Base-by-base conservation (phyloP, 2,888 invertebrate genomes). In the Omphaloscelis lunosa region DNA sequence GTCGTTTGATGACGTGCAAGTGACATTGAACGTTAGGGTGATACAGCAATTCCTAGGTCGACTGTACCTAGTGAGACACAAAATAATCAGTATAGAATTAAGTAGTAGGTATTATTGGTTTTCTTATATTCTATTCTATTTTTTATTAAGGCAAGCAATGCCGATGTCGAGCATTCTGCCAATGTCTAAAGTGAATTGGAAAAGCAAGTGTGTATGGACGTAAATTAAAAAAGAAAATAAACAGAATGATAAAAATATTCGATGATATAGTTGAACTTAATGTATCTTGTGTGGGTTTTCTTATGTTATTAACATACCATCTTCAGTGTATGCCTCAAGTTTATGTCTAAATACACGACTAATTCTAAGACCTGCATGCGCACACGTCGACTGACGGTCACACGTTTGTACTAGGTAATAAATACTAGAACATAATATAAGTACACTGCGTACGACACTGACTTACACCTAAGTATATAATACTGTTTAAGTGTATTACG, bases 391-490 rank as follows among this genome's bases (percentile, higher is more conserved):
- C 29, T 9, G 63, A 72, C 69, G 41, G 59, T 62, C 59, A 45
- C 59, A 74, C 53, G 73, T 72, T 79, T 79, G 66, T 79, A 82
- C 72, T 85, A 70, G 67, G 48, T 58, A 87, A 84, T 87, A 81
- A 84, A 78, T 88, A 81, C 66, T 74, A 72, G 48, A 74, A 80
- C 72, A 69, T 59, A 39, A 67, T 81, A 88, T 85, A 88, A 82
- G 79, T 86, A 88, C 76, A 66, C 17, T 59, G 67, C 56, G 75
- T 72, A 84, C 74, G 62, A 82, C 72, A 86, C 69, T 62, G 53
- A 86, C 81, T 83, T 88, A 88, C 12, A 76, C 65, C 81, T 88
- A 85, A 75, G 72, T 81, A 56, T 76, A 78, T 88, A 88, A 88
- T 88, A 88, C 88, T 88, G 88, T 82, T 86, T 58, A 71, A 78